phyloP scores from a whole-genome alignment of 2,797 vertebrate genomes.

The Silurus lanzhouensis region DNA sequence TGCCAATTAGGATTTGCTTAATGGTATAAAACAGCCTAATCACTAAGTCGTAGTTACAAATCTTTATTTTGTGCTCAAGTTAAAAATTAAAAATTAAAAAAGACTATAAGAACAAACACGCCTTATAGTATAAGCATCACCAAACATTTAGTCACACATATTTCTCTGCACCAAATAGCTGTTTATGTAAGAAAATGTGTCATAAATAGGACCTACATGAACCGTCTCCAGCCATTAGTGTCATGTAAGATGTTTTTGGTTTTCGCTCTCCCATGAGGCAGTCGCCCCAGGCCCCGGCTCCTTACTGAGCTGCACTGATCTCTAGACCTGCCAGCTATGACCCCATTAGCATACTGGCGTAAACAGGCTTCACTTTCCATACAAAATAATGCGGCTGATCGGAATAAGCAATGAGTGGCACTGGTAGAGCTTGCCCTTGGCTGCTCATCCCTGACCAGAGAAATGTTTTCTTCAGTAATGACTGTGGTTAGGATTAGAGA shows the following conservation, averaged over 20 bases:
- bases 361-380: constrained; percentile 52
- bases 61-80: constrained; percentile 35
- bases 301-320: constrained; percentile 53
- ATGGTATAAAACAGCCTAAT: constrained; percentile 70
- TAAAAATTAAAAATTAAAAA: neutral
- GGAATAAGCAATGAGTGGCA: constrained; percentile 33
- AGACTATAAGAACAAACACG: neutral
- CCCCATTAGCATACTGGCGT: constrained; percentile 57
- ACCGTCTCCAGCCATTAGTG: constrained; percentile 53
- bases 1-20: constrained; percentile 80
- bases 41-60: constrained; percentile 39
- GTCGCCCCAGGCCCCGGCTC: constrained; percentile 48
- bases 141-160: constrained; percentile 23
- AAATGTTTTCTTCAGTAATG: constrained; percentile 45
- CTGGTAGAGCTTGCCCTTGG: constrained; percentile 46
- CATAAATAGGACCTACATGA: constrained; percentile 53
- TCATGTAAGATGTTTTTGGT: constrained; percentile 54
- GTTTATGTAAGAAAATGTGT: constrained; percentile 40
- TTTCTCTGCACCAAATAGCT: constrained; percentile 38
- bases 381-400: constrained; percentile 47
- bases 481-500: constrained; percentile 46
- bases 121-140: neutral
- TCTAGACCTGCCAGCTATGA: constrained; percentile 53
- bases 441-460: constrained; percentile 36
- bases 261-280: constrained; percentile 43